These are phyloP conservation scores for Seira ritae DNA, from an alignment of 2,888 invertebrate species.

Conservation along the genomic window DNA sequence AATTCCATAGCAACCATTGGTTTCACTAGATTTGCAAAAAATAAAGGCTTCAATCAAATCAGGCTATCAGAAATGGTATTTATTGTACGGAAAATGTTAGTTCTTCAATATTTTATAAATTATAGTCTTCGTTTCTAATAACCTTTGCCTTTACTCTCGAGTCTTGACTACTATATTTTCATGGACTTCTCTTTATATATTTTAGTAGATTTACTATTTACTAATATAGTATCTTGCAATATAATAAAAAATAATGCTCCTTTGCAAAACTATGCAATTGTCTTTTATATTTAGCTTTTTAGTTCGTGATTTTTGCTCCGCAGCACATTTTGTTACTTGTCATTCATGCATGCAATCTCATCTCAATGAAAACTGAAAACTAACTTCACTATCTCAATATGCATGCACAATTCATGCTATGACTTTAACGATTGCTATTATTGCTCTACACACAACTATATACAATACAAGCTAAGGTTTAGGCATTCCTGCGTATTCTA, in stretches of 20 bases:
- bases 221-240: background rate
- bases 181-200: background rate
- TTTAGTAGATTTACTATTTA: background rate
- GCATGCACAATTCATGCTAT: background rate
- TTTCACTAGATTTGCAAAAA: too few species aligned
- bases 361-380: too few species aligned
- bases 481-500: too few species aligned
- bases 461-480: too few species aligned
- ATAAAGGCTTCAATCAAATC: too few species aligned
- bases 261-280: too few species aligned
- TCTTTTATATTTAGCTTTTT: too few species aligned
- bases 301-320: background rate
- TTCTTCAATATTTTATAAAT: too few species aligned
- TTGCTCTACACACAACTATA: background rate
- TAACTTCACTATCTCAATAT: background rate
- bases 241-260: background rate
- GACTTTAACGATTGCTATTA: background rate
- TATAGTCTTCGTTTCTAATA: too few species aligned
- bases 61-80: too few species aligned
- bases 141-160: conserved; percentile 17
- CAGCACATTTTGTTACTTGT: background rate
- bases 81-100: too few species aligned
- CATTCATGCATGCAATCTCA: conserved; percentile 12
- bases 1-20: too few species aligned
- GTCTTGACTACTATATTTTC: background rate